Conservation (phyloP, 2,888 invertebrate genomes). For the Ormia ochracea region DNA sequence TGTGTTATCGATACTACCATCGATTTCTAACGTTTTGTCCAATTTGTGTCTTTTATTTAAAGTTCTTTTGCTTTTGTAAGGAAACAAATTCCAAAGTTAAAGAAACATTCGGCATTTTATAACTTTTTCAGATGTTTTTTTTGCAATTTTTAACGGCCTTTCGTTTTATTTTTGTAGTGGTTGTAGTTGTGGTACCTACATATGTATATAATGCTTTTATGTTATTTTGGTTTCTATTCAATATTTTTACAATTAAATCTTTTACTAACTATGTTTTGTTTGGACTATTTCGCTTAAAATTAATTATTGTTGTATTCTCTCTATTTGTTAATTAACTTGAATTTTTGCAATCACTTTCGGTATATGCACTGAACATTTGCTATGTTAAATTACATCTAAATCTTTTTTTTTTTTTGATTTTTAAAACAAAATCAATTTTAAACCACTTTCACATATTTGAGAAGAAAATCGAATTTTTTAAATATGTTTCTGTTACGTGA, state of each 20-base stretch:
- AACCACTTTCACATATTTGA: not conserved
- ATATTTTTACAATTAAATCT: not conserved
- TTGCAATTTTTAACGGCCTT: too few relatives aligned
- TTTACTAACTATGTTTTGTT: not conserved
- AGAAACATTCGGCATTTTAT: too few relatives aligned
- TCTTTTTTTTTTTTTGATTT: conserved; percentile 65
- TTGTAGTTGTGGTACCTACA: too few relatives aligned
- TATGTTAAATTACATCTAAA: not conserved
- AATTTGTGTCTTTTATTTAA: conserved; percentile 1
- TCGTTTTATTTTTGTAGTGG: too few relatives aligned
- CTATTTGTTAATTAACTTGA: not conserved
- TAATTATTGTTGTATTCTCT: not conserved
- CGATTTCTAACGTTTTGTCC: conserved; percentile 49
- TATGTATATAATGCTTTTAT: not conserved
- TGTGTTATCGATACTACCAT: conserved; percentile 34
- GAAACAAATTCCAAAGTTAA: too few relatives aligned
- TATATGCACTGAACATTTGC: conserved; percentile 15
- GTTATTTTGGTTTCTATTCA: not conserved
- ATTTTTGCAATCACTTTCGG: conserved; percentile 52
- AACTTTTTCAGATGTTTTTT: too few relatives aligned
- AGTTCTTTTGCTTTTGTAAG: not conserved
- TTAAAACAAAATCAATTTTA: conserved; percentile 72
- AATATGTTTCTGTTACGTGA: conserved; percentile 15
- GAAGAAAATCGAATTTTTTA: not conserved
- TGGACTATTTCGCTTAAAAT: conserved; percentile 10